These are phyloP conservation scores for Peromyscus nudipes DNA, from an alignment of 2,797 vertebrate species.

Conservation along the genomic window DNA sequence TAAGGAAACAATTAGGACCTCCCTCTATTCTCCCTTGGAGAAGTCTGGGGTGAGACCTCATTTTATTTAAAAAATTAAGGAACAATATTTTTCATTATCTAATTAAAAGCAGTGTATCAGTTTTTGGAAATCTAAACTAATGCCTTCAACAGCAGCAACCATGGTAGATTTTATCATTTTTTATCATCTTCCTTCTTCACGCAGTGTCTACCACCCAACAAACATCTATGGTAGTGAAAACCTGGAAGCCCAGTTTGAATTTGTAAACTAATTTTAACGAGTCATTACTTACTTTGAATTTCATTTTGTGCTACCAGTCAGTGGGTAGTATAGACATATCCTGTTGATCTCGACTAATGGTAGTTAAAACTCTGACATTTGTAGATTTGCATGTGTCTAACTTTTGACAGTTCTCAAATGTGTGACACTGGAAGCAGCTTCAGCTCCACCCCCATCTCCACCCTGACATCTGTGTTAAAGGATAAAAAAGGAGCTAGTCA, in stretches of 20 bases:
- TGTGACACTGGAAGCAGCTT: background rate
- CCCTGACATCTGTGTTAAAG: background rate
- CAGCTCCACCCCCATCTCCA: background rate
- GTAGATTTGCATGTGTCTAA: background rate
- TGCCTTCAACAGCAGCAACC: background rate
- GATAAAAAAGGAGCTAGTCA: background rate
- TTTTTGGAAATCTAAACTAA: background rate
- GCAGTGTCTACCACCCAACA: background rate
- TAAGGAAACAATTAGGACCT: background rate
- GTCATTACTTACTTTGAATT: background rate
- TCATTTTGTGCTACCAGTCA: background rate
- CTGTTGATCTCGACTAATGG: background rate
- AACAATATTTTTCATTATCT: background rate
- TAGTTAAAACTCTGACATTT: background rate
- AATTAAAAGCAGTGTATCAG: background rate
- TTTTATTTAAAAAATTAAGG: conserved; percentile 39
- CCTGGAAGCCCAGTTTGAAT: background rate
- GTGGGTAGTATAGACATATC: background rate
- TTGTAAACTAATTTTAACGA: background rate
- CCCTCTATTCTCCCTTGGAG: background rate
- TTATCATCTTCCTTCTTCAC: background rate
- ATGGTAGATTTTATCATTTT: background rate
- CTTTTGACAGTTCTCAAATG: background rate
- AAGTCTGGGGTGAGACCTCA: background rate
- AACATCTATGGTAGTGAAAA: background rate